Conservation (phyloP, 2,888 invertebrate species). For the Aelia acuminata region DNA sequence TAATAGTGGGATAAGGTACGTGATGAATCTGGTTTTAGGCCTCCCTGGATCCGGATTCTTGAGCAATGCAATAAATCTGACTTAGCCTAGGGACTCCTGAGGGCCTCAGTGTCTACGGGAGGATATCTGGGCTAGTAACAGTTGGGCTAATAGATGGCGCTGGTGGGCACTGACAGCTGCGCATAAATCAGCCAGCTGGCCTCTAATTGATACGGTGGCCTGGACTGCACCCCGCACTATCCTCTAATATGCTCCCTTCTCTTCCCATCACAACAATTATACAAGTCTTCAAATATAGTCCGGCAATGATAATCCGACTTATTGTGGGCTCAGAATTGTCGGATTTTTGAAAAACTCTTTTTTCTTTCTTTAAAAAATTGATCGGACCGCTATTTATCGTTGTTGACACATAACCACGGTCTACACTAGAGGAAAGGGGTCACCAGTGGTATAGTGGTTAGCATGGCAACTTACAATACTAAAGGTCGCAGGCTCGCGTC, state of each 20-base stretch:
- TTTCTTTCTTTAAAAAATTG: no score
- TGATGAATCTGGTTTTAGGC: neutral
- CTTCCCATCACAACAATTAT: neutral
- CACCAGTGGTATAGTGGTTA: no score
- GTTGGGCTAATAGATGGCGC: conserved; percentile 24
- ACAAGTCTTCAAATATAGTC: no score
- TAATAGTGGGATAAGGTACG: neutral
- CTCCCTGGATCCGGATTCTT: neutral
- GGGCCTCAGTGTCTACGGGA: conserved; percentile 23
- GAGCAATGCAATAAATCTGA: neutral
- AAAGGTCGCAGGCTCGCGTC: no score
- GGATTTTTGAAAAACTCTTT: no score
- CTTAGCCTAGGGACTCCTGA: neutral
- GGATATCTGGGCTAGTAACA: conserved; percentile 1
- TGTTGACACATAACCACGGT: no score
- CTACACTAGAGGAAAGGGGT: no score
- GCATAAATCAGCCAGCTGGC: neutral
- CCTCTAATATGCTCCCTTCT: neutral
- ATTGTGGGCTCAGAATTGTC: no score
- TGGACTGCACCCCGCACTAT: neutral
- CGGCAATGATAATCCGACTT: no score
- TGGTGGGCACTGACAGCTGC: conserved; percentile 23
- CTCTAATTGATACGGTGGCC: conserved; percentile 22
- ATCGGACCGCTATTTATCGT: no score
- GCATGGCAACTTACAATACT: no score